These are phyloP conservation scores for Petrocephalus microphthalmus DNA, from an alignment of 2,113 vertebrate species.

Conservation along the genomic window DNA sequence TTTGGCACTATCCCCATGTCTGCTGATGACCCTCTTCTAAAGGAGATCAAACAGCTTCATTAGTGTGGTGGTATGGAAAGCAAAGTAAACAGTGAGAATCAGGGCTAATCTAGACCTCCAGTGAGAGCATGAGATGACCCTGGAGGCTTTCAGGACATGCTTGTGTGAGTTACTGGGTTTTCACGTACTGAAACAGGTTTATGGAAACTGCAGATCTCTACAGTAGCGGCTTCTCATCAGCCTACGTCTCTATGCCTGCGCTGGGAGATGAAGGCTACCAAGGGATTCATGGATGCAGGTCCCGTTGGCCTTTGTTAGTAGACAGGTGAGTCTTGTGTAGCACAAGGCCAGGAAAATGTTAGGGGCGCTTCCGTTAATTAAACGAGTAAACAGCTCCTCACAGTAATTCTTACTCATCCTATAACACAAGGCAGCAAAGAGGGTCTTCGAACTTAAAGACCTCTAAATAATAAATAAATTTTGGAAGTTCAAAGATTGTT, in stretches of 20 bases:
- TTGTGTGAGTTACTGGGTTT: not conserved
- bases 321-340: not conserved
- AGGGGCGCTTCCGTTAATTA: not conserved
- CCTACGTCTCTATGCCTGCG: not conserved
- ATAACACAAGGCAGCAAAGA: not conserved
- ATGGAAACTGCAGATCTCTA: not conserved
- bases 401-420: not conserved
- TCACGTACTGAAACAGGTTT: not conserved
- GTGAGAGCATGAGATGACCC: not conserved
- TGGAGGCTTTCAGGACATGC: not conserved
- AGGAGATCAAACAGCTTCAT: not conserved
- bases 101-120: not conserved
- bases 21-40: not conserved
- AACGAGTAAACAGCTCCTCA: not conserved
- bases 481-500: not conserved
- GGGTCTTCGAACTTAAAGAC: not conserved
- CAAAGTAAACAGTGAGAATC: not conserved
- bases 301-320: not conserved
- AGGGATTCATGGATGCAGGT: not conserved
- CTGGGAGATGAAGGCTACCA: not conserved
- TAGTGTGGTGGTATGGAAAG: not conserved
- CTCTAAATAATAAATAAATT: not conserved
- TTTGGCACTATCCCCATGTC: not conserved
- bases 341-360: not conserved
- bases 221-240: not conserved